These are phyloP conservation scores for Vulpes lagopus DNA, from an alignment of 2,113 vertebrate genomes.

Conservation along the genomic window DNA sequence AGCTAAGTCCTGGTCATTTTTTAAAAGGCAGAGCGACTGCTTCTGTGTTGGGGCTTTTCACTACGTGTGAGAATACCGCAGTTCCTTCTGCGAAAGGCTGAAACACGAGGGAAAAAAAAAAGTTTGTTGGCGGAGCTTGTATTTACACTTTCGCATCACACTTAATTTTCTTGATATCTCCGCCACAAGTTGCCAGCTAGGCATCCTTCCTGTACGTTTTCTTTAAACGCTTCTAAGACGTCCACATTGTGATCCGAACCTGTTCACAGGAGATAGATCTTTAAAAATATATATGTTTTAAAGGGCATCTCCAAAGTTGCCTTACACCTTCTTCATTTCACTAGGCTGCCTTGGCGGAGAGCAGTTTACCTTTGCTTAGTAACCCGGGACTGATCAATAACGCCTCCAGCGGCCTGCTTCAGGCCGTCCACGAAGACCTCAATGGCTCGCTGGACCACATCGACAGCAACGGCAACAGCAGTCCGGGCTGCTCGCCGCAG, in stretches of 20 bases:
- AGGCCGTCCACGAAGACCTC: slow-evolving; percentile 95
- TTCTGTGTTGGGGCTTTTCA: slow-evolving; percentile 81
- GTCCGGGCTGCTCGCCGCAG: slow-evolving; percentile 97
- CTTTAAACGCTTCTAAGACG: slow-evolving; percentile 23
- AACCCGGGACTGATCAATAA: slow-evolving; percentile 97
- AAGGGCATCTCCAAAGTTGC: slow-evolving; percentile 30
- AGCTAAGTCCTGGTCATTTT: slow-evolving; percentile 96
- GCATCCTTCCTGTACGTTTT: background rate
- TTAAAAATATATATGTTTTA: background rate
- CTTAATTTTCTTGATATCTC: slow-evolving; percentile 64
- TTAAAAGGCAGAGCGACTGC: slow-evolving; percentile 88
- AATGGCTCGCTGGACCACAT: slow-evolving; percentile 98
- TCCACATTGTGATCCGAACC: background rate
- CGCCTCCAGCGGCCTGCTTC: slow-evolving; percentile 94
- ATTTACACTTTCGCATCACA: slow-evolving; percentile 63
- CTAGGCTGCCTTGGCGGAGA: slow-evolving; percentile 98
- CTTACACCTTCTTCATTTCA: slow-evolving; percentile 76
- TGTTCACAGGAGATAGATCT: background rate
- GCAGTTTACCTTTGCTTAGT: slow-evolving; percentile 97
- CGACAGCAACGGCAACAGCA: slow-evolving; percentile 98
- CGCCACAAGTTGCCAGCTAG: slow-evolving; percentile 66
- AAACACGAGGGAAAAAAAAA: slow-evolving; percentile 70
- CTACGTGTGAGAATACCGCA: slow-evolving; percentile 74
- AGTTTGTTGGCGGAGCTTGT: slow-evolving; percentile 74
- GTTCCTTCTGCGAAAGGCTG: slow-evolving; percentile 76